These are phyloP conservation scores for Enteromius unitaeniatus DNA, from an alignment of 2,797 vertebrate species.

Conservation along the genomic window DNA sequence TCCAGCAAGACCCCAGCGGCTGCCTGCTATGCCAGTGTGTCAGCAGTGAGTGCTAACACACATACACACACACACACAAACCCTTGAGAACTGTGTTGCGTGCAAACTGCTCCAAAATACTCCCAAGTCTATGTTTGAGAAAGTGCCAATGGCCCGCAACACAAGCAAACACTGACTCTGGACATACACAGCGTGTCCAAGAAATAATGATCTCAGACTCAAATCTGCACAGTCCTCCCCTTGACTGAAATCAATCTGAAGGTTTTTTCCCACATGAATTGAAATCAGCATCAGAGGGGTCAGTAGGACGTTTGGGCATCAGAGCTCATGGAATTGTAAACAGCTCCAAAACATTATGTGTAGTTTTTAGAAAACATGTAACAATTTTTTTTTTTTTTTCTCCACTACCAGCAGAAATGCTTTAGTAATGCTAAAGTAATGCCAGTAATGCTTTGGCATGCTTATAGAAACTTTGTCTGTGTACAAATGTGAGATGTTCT, in stretches of 20 bases:
- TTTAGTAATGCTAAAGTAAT: too few species aligned
- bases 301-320: not conserved
- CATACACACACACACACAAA: not conserved
- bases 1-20: conserved; percentile 79
- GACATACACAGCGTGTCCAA: not conserved
- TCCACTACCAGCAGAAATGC: not conserved
- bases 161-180: conserved; percentile 31
- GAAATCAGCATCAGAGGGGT: not conserved
- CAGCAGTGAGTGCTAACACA: conserved; percentile 73
- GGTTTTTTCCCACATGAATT: not conserved
- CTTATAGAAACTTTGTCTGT: too few species aligned
- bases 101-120: conserved; percentile 24
- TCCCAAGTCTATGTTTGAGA: conserved; percentile 16
- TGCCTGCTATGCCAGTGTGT: conserved; percentile 84
- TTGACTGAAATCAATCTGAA: not conserved
- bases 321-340: not conserved
- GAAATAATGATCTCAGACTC: conserved; percentile 27
- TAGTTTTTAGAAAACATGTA: too few species aligned
- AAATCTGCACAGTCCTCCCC: conserved; percentile 23
- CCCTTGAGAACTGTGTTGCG: conserved; percentile 13
- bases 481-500: too few species aligned
- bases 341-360: not conserved
- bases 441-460: too few species aligned
- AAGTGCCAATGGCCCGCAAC: conserved; percentile 6
- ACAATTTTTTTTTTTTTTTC: too few species aligned